Percentiles rank a stretch among this genome's conserved stretches.
These are phyloP conservation scores for Carterocephalus palaemon DNA, from an alignment of 2,888 invertebrate genomes.

Conservation along the genomic window DNA sequence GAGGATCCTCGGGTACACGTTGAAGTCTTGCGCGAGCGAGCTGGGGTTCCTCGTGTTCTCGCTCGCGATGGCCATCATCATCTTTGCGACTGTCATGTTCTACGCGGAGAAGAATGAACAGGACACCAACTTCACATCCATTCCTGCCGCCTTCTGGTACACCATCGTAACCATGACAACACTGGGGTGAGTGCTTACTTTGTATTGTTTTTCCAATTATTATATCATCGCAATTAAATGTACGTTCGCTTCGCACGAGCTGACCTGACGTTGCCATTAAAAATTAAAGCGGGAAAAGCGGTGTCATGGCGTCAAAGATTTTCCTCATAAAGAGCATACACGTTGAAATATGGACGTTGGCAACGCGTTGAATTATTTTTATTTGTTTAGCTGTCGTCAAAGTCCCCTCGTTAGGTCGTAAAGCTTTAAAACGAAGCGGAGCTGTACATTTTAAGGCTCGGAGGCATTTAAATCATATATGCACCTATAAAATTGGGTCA, in stretches of 20 bases:
- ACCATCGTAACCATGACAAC: constrained; percentile 99
- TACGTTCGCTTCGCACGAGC: too few relatives aligned
- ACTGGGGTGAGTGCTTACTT: constrained; percentile 88
- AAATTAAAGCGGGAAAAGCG: constrained; percentile 63
- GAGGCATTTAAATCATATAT: constrained; percentile 27
- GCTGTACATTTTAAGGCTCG: constrained; percentile 21
- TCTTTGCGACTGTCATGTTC: constrained; percentile 99
- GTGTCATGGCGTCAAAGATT: constrained; percentile 62
- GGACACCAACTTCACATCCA: constrained; percentile 98
- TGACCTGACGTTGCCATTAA: constrained; percentile 71
- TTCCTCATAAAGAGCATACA: constrained; percentile 54
- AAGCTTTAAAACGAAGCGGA: constrained; percentile 32
- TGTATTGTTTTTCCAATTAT: neutral
- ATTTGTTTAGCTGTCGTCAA: constrained; percentile 34
- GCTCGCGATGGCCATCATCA: constrained; percentile 99
- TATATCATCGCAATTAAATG: constrained; percentile 39
- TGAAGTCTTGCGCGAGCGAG: constrained; percentile 99
- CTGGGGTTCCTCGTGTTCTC: constrained; percentile 99
- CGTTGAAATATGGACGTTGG: constrained; percentile 50
- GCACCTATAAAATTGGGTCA: constrained; percentile 18
- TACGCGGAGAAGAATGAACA: constrained; percentile 99
- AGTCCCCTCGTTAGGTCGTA: constrained; percentile 35
- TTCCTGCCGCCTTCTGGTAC: constrained; percentile 99
- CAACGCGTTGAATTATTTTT: constrained; percentile 38
- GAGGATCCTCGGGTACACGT: constrained; percentile 98